phyloP scores from a whole-genome alignment of 2,888 invertebrate genomes.

The Drosophila quasianomalipes region DNA sequence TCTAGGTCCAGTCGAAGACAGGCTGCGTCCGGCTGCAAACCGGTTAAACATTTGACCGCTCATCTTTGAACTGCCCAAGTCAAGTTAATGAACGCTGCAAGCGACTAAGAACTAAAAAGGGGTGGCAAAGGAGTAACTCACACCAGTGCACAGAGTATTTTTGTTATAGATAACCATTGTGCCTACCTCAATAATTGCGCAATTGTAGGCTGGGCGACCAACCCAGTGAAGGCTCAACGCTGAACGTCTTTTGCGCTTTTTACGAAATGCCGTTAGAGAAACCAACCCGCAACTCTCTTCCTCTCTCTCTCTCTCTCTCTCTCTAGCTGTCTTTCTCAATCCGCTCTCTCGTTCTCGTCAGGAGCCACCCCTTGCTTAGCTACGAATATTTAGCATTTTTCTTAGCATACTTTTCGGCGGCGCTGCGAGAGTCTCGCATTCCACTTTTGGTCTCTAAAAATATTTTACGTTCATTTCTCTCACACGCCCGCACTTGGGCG shows the following conservation, averaged over 20 bases:
- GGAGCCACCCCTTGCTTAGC: slow-evolving; percentile 42
- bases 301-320: neutral
- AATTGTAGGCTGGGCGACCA: slow-evolving; percentile 59
- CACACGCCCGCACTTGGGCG: slow-evolving; percentile 27
- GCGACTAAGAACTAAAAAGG: slow-evolving; percentile 37
- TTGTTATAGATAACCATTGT: slow-evolving; percentile 38
- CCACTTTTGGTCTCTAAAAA: slow-evolving; percentile 19
- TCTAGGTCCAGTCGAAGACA: slow-evolving; percentile 71
- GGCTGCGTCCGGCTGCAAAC: slow-evolving; percentile 66
- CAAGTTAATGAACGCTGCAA: slow-evolving; percentile 59
- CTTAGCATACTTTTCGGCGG: slow-evolving; percentile 65
- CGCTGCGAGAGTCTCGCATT: slow-evolving; percentile 22
- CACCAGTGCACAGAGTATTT: slow-evolving; percentile 7
- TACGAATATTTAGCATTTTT: slow-evolving; percentile 49
- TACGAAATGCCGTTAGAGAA: slow-evolving; percentile 27
- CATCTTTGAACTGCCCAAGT: slow-evolving; percentile 73
- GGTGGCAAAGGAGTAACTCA: slow-evolving; percentile 27
- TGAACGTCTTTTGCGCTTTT: slow-evolving; percentile 53
- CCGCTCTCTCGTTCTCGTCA: neutral
- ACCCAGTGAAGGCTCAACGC: slow-evolving; percentile 44
- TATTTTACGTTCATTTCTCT: slow-evolving; percentile 39
- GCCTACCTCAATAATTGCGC: slow-evolving; percentile 80
- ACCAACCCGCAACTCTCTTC: slow-evolving; percentile 29
- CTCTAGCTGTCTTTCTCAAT: neutral
- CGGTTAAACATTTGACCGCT: slow-evolving; percentile 62